Percentiles rank a stretch among this genome's conserved stretches.
phyloP scores from a whole-genome alignment of 2,797 vertebrate species.

The Chelonia mydas region DNA sequence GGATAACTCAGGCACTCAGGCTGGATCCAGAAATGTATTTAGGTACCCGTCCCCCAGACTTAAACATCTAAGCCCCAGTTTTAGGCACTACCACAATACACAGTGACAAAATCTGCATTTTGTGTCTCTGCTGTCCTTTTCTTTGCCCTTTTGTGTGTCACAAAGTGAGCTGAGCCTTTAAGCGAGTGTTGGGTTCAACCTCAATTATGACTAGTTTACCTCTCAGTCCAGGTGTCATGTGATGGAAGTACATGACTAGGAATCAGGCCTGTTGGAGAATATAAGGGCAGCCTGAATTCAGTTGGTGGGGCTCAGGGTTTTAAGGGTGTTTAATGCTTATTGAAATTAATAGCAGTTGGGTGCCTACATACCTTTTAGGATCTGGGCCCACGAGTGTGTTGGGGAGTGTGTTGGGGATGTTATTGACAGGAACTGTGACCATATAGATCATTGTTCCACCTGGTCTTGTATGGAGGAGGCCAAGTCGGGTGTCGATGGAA shows the following conservation, averaged over 20 bases:
- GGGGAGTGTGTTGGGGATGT: background rate
- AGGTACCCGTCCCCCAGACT: background rate
- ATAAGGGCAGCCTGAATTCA: background rate
- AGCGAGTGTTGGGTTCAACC: background rate
- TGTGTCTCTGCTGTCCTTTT: background rate
- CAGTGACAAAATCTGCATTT: background rate
- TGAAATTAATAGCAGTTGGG: background rate
- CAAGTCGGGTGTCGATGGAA: too few species aligned
- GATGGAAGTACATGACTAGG: background rate
- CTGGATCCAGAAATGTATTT: background rate
- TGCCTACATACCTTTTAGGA: background rate
- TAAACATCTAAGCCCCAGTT: background rate
- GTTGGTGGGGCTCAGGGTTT: background rate
- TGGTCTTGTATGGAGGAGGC: too few species aligned
- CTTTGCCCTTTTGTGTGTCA: accelerated
- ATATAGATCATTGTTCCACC: too few species aligned
- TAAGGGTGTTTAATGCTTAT: background rate
- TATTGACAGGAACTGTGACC: too few species aligned
- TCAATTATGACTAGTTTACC: background rate
- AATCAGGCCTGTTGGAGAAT: background rate
- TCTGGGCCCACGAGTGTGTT: background rate
- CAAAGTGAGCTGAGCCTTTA: background rate
- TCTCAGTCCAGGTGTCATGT: background rate
- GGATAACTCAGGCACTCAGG: background rate
- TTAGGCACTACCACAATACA: background rate